Conservation (phyloP, 2,888 invertebrate genomes). For the Synergus laeviventris region DNA sequence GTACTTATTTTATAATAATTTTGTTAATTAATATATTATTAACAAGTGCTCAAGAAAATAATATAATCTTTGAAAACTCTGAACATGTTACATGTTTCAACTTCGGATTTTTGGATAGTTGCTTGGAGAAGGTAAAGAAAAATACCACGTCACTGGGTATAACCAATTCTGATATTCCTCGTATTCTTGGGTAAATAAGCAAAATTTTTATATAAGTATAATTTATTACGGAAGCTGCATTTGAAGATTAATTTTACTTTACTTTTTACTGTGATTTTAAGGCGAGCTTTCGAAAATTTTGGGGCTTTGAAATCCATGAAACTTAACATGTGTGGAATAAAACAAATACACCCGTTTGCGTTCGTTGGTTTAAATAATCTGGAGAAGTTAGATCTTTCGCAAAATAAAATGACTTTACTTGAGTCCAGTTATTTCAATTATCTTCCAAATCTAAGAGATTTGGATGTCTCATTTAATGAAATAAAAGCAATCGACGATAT, state of each 20-base stretch:
- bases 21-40: not conserved
- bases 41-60: not conserved
- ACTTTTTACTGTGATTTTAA: conserved; percentile 46
- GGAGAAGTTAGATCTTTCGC: conserved; percentile 63
- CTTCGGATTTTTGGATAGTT: conserved; percentile 43
- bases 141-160: conserved; percentile 55
- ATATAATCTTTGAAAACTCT: conserved; percentile 11
- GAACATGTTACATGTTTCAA: conserved; percentile 49
- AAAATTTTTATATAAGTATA: not conserved
- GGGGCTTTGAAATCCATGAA: conserved; percentile 57
- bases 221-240: not conserved
- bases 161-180: conserved; percentile 52
- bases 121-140: conserved; percentile 45
- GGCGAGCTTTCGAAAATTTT: conserved; percentile 62
- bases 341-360: conserved; percentile 58
- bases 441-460: conserved; percentile 57
- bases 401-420: conserved; percentile 62
- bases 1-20: not conserved
- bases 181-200: conserved; percentile 55
- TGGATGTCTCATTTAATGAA: conserved; percentile 68
- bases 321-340: conserved; percentile 60
- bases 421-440: conserved; percentile 59
- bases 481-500: conserved; percentile 60
- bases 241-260: not conserved
- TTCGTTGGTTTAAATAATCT: conserved; percentile 60